These are phyloP conservation scores for Drosophila glabriapex DNA, from an alignment of 2,888 invertebrate genomes.

Conservation along the genomic window DNA sequence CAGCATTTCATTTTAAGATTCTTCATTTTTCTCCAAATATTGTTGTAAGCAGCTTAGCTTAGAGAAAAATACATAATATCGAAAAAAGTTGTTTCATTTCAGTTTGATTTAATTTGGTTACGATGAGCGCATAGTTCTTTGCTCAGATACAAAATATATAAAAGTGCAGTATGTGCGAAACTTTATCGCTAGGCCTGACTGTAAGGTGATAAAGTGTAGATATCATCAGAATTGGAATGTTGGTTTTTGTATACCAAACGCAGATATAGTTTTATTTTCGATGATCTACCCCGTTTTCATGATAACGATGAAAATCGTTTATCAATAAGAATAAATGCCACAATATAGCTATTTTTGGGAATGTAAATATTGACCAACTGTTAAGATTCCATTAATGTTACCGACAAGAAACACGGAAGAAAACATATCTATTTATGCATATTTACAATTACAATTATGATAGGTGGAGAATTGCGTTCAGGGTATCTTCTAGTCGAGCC, in stretches of 20 bases:
- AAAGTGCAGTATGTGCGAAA: slow-evolving; percentile 9
- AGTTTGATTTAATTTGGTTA: slow-evolving; percentile 15
- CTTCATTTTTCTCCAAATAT: neutral
- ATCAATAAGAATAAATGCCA: neutral
- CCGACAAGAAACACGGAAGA: neutral
- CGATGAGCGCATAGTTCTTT: neutral
- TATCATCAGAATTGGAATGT: neutral
- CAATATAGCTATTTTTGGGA: neutral
- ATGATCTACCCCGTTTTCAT: neutral
- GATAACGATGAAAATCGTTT: neutral
- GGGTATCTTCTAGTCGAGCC: neutral
- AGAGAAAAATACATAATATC: slow-evolving; percentile 20
- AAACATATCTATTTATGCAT: neutral
- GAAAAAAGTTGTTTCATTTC: slow-evolving; percentile 11
- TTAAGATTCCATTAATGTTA: neutral
- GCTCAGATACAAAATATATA: slow-evolving; percentile 2
- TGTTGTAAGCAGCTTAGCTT: slow-evolving; percentile 19
- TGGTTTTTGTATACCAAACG: neutral
- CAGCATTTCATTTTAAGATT: slow-evolving; percentile 36
- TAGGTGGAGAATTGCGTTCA: neutral
- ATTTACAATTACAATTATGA: neutral
- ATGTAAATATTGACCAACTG: neutral
- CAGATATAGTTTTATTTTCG: neutral
- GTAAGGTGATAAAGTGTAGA: neutral
- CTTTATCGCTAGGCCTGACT: neutral